These are phyloP conservation scores for Belgica antarctica DNA, from an alignment of 2,888 invertebrate genomes.

Conservation along the genomic window DNA sequence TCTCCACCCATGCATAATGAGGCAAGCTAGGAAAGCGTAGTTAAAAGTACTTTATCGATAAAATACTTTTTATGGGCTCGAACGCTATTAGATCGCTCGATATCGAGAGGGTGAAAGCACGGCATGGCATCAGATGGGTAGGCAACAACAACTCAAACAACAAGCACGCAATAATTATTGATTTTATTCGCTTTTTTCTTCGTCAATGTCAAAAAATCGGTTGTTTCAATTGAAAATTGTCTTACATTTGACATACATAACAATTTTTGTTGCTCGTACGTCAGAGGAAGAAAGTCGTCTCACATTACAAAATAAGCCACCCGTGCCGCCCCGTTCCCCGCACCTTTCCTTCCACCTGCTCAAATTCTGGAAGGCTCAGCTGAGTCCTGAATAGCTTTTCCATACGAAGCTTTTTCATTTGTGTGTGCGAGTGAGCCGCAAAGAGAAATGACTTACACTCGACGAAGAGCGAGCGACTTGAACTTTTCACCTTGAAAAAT, in stretches of 20 bases:
- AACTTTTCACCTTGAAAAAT: constrained; percentile 44
- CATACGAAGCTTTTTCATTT: too few relatives aligned
- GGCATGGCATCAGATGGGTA: neutral
- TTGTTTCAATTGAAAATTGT: neutral
- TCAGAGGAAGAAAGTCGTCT: constrained; percentile 6
- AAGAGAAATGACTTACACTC: neutral
- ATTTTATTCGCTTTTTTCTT: neutral
- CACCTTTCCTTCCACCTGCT: neutral
- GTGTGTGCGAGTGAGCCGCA: neutral
- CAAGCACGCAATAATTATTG: neutral
- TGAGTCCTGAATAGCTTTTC: neutral
- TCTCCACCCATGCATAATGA: neutral
- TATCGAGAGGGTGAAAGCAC: neutral
- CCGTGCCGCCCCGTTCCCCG: neutral
- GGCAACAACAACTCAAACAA: constrained; percentile 16
- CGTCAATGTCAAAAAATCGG: neutral
- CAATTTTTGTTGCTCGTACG: neutral
- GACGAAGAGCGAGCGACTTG: constrained; percentile 8
- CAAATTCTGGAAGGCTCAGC: neutral
- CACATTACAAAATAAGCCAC: neutral
- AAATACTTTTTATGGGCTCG: constrained; percentile 14
- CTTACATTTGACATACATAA: constrained; percentile 12
- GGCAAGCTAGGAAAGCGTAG: constrained; percentile 10
- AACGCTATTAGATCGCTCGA: neutral
- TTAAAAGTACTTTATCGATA: constrained; percentile 24